These are phyloP conservation scores for Rhinolophus sinicus DNA, from an alignment of 2,113 vertebrate species.

Conservation along the genomic window DNA sequence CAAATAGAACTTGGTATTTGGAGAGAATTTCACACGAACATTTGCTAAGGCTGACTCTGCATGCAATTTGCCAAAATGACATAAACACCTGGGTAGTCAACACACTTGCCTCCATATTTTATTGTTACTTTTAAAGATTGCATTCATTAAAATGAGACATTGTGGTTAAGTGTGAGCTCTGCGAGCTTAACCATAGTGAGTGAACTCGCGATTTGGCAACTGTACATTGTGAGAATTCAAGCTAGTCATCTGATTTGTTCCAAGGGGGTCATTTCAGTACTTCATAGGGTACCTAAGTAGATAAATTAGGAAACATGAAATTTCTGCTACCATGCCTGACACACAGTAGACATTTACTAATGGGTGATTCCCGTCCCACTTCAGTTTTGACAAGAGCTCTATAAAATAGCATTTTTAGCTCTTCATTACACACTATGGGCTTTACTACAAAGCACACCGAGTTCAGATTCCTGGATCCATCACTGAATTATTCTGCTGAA, in stretches of 20 bases:
- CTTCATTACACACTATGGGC: background rate
- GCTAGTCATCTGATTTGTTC: background rate
- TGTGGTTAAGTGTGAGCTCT: background rate
- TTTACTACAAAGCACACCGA: background rate
- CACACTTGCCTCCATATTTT: background rate
- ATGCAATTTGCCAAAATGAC: background rate
- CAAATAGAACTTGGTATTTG: background rate
- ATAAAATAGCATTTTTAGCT: background rate
- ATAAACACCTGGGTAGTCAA: background rate
- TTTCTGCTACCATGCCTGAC: background rate
- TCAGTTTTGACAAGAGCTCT: background rate
- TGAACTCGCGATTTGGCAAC: background rate
- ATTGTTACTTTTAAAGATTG: background rate
- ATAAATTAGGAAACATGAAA: background rate
- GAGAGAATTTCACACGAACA: background rate
- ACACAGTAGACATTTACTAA: background rate
- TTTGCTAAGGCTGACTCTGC: background rate
- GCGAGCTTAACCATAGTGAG: background rate
- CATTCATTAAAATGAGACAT: background rate
- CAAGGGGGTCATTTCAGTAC: background rate
- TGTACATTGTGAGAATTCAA: background rate
- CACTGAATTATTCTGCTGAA: background rate
- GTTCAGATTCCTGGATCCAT: background rate
- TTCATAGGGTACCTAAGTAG: background rate
- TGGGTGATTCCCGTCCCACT: background rate